phyloP scores from a whole-genome alignment of 2,888 invertebrate species.

The Teleiodes luculella region DNA sequence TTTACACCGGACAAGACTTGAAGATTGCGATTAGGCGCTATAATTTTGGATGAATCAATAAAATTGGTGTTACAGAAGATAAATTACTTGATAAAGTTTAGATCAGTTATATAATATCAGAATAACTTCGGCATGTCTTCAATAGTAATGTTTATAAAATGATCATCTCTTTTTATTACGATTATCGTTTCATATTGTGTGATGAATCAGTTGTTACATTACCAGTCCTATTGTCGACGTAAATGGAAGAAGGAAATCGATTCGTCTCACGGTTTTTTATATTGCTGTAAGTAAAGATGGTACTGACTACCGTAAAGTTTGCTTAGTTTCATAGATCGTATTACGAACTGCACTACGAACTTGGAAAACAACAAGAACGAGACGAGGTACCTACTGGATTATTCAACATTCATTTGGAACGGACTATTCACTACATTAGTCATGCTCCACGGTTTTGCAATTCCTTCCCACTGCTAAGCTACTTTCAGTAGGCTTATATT shows the following conservation, averaged over 20 bases:
- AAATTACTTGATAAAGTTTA: neutral
- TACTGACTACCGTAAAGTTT: neutral
- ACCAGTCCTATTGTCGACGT: neutral
- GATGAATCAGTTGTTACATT: too few relatives aligned
- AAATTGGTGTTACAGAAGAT: neutral
- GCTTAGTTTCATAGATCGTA: neutral
- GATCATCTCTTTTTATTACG: too few relatives aligned
- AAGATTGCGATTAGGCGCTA: conserved; percentile 8
- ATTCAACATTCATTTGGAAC: conserved; percentile 28
- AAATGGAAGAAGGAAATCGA: conserved; percentile 2
- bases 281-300: neutral
- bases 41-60: conserved; percentile 1
- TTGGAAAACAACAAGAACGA: neutral
- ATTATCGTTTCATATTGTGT: too few relatives aligned
- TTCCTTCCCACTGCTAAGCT: conserved; percentile 17
- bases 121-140: neutral
- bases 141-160: too few relatives aligned
- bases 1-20: conserved; percentile 9
- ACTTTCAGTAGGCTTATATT: neutral
- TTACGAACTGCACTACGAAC: neutral
- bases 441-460: conserved; percentile 30
- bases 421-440: conserved; percentile 27
- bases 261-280: neutral
- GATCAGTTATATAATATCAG: neutral
- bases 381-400: conserved; percentile 17